Evolutionary conservation across 2,888 invertebrate species (phyloP).

Genomic region (Agrotis exclamationis): DNA sequence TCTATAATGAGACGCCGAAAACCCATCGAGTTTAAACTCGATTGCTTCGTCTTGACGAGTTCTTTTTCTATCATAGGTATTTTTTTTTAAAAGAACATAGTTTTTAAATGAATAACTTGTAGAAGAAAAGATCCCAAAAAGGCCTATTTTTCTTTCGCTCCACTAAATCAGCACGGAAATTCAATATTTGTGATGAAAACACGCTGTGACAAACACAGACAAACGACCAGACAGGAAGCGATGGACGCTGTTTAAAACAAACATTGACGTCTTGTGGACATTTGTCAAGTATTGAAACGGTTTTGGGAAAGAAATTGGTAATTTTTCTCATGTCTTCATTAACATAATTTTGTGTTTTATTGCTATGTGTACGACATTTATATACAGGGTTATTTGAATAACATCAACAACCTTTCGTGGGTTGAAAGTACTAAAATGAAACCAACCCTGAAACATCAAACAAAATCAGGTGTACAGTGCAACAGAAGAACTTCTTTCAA

Average conservation of each 20-base stretch:
- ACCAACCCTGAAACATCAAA: no score
- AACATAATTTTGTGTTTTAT: neutral
- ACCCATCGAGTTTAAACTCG: no score
- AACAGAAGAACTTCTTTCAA: no score
- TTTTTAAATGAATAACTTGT: no score
- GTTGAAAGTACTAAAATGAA: no score
- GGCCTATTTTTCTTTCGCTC: conserved; percentile 47
- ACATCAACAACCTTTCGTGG: no score
- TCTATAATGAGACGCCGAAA: no score
- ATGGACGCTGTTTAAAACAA: conserved; percentile 54
- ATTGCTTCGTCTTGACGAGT: no score
- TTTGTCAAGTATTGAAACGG: conserved; percentile 30
- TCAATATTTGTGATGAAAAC: conserved; percentile 62
- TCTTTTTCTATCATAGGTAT: no score
- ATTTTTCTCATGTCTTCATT: neutral
- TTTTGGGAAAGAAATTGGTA: conserved; percentile 22
- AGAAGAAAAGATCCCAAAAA: neutral
- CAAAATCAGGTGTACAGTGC: no score
- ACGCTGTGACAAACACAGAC: conserved; percentile 50
- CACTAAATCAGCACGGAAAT: conserved; percentile 54
- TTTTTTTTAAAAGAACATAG: no score
- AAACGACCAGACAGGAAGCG: conserved; percentile 55
- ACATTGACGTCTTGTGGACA: conserved; percentile 37
- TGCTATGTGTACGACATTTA: neutral
- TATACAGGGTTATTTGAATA: no score